Evolutionary conservation across 2,888 invertebrate species (phyloP).

Genomic region (Melanchra persicariae): DNA sequence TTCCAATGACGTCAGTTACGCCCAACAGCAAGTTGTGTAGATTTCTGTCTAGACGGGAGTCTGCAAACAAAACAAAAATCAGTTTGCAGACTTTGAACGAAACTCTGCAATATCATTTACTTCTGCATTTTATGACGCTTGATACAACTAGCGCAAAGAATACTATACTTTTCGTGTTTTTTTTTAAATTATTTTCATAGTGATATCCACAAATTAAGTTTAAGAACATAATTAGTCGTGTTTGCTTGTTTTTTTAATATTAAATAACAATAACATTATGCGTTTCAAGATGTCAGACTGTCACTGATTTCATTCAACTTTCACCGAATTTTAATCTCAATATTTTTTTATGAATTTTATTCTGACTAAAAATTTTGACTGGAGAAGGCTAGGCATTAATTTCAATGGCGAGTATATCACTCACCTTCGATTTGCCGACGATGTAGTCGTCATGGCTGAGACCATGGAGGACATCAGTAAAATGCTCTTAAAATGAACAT

Average conservation of each 20-base stretch:
- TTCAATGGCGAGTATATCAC: no score
- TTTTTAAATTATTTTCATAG: not conserved
- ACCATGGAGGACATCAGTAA: no score
- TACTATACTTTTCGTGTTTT: not conserved
- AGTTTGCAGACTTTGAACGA: constrained; percentile 56
- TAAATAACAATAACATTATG: not conserved
- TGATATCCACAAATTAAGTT: constrained; percentile 5
- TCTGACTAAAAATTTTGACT: no score
- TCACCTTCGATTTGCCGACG: no score
- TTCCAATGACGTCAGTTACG: constrained; percentile 75
- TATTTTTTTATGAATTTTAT: no score
- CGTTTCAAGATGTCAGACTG: no score
- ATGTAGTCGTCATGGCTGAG: no score
- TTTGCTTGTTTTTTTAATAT: constrained; percentile 7
- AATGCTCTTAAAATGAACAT: no score
- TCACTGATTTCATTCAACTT: no score
- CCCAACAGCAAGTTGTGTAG: constrained; percentile 72
- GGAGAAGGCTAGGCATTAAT: no score
- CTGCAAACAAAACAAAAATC: constrained; percentile 72
- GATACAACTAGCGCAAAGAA: not conserved
- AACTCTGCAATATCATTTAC: constrained; percentile 55
- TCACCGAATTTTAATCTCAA: no score
- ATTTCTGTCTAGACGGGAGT: constrained; percentile 69
- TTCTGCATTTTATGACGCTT: not conserved
- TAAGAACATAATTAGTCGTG: constrained; percentile 4